Base-by-base conservation (phyloP, 2,113 vertebrate genomes). In the Ageneiosus marmoratus region DNA sequence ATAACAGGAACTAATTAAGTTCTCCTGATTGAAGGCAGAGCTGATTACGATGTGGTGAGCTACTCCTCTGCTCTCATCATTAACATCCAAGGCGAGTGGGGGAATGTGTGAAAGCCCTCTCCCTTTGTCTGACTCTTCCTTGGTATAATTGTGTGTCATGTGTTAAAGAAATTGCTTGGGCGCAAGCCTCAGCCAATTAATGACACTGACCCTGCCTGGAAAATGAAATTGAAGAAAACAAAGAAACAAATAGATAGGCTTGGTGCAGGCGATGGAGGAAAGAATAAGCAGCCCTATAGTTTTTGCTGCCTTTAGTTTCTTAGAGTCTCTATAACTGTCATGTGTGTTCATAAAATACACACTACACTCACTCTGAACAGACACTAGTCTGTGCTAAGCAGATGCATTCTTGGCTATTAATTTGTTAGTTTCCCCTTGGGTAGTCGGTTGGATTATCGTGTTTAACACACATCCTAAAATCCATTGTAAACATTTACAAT, bases 1-100 rank as follows among this genome's bases (percentile, higher is more conserved):
- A 92, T 93, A 96, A 94, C 94, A 91, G 93, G 94, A 93, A 93
- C 94, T 97, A 95, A 98, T 97, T 96, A 96, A 93, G 93, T 96
- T 91, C 94, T 96, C 93, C 92, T 93, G 93, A 96, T 95, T 95
- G 94, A 93, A 96, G 94, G 90, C 92, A 93, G 92, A 96, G 95
- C 94, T 96, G 96, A 97, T 95, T 96, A 96, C 93, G 94, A 93
- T 90, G 91, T 93, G 95, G 94, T 94, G 91, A 94, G 94, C 89
- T 75, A 84, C 76, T 85, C 76, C 76, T 83, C 83, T 85, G 86
- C 94, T 94, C 93, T 95, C 95, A 95, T 97, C 96, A 96, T 95
- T 94, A 95, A 93, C 91, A 88, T 94, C 90, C 55, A 29, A 53
- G 75, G 91, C 93, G 94, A 93, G 92, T 84, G 89, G 94, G 79